Evolutionary conservation across 2,113 vertebrate genomes (phyloP), one percentile per base, ranked within the genome.

Genomic region (Polyodon spathula): DNA sequence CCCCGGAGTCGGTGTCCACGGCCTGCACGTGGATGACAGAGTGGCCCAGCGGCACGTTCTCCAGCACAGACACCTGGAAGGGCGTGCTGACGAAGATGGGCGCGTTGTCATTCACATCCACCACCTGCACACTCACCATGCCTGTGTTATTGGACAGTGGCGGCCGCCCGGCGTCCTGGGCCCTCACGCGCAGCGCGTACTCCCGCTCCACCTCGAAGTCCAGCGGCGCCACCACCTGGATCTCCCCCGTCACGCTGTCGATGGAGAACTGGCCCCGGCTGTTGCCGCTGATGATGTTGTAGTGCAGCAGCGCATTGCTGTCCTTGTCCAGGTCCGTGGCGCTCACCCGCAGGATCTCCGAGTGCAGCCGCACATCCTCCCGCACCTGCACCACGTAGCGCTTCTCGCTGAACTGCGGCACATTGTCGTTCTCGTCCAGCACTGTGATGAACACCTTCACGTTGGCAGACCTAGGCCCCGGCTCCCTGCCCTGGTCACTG

Each of bases 81-180:
- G 95, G 95, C 0, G 96, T 98, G 62, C 94, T 98, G 55, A 99
- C 95, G 78, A 99, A 99, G 61, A 99, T 97, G 3, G 96, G 96
- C 0, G 92, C 85, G 17, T 99, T 94, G 74, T 99, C 96, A 0
- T 99, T 99, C 64, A 99, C 91, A 62, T 99, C 96, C 8, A 93
- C 92, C 51, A 98, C 90, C 73, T 99, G 95, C 8, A 98, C 90
- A 61, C 93, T 99, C 0, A 87, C 90, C 76, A 98, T 91, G 61
- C 96, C 96, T 0, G 95, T 97, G 72, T 95, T 99, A 77, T 98
- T 99, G 40, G 96, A 99, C 9, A 98, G 82, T 0, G 95, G 95
- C 4, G 96, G 96, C 0, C 96, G 87, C 0, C 96, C 96, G 0
- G 94, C 92, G 6, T 99, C 96, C 79, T 99, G 96, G 0, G 95